phyloP scores from a whole-genome alignment of 2,113 vertebrate species.

The Mastomys coucha region DNA sequence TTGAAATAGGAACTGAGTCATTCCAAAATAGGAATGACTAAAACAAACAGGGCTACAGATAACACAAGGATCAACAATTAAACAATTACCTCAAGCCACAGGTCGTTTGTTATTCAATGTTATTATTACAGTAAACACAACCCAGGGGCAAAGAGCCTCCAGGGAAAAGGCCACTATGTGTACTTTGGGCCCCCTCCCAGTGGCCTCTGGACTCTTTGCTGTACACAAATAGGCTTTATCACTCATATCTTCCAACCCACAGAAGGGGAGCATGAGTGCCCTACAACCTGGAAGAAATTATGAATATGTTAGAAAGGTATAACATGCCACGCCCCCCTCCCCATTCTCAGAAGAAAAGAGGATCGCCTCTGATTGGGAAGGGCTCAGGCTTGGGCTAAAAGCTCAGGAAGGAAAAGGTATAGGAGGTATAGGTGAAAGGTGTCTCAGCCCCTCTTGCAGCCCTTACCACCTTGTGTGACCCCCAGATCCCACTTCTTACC shows the following conservation, averaged over 20 bases:
- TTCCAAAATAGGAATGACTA: not conserved
- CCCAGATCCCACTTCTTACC: conserved; percentile 86
- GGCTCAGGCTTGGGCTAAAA: not conserved
- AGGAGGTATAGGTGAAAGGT: not conserved
- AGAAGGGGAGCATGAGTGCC: not conserved
- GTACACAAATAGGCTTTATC: not conserved
- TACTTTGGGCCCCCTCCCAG: not conserved
- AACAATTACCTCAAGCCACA: not conserved
- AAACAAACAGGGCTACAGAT: not conserved
- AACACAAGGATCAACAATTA: not conserved
- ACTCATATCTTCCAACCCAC: too few species aligned
- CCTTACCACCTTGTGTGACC: not conserved
- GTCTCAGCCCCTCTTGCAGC: not conserved
- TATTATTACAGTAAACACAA: not conserved
- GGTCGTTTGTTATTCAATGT: not conserved
- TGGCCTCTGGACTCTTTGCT: not conserved
- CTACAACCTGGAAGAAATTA: not conserved
- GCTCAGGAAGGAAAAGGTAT: accelerated
- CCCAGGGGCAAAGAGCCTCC: not conserved
- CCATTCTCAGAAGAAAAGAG: not conserved
- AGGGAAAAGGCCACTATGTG: not conserved
- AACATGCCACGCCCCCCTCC: too few species aligned
- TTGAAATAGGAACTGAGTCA: not conserved
- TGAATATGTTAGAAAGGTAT: not conserved
- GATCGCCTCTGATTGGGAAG: not conserved